Evolutionary conservation across 2,113 vertebrate species (phyloP).

Genomic region (Chamaetylas fuelleborni): DNA sequence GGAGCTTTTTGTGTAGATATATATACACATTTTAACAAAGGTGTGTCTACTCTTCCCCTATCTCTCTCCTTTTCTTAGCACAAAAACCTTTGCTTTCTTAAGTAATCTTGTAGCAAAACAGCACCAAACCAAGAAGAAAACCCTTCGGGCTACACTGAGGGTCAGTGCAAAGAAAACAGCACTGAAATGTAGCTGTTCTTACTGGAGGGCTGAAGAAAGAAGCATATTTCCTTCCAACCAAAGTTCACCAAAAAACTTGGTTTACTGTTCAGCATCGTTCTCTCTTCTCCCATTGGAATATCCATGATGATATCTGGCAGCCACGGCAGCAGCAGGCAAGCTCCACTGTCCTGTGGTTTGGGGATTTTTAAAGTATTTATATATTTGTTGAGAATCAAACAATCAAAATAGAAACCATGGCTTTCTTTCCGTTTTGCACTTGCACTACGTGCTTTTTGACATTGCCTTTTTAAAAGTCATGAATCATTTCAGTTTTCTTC

Average conservation of each 20-base stretch:
- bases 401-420: not conserved
- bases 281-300: not conserved
- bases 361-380: not conserved
- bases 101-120: not conserved
- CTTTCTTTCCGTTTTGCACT: not conserved
- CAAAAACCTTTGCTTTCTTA: not conserved
- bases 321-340: not conserved
- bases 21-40: not conserved
- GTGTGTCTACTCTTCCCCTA: not conserved
- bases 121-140: not conserved
- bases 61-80: not conserved
- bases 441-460: not conserved
- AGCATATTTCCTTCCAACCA: not conserved
- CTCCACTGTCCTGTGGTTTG: not conserved
- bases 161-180: not conserved
- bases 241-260: not conserved
- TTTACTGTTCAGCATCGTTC: not conserved
- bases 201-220: not conserved
- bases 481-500: not conserved
- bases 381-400: not conserved
- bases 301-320: not conserved
- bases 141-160: fast-evolving
- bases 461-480: not conserved
- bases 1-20: not conserved
- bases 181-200: not conserved